Evolutionary conservation across 2,888 invertebrate species (phyloP), one percentile per base, ranked within the genome.

Genomic region (Pterobdella sp.): DNA sequence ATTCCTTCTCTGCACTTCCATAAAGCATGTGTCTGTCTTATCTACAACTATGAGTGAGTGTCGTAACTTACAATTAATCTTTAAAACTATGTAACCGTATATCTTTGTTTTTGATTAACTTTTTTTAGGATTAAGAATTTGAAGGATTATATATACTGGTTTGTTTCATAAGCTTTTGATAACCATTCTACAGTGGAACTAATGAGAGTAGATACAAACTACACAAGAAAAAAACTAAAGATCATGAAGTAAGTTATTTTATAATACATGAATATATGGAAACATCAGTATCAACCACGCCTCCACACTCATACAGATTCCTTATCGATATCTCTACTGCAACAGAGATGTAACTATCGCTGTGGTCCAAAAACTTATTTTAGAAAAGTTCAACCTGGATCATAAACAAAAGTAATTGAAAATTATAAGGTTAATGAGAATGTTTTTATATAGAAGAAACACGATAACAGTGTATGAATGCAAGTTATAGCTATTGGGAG

Each of bases 11-110:
- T 56, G 3, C 60, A n/a, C 60, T 26, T 26, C 60, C 4, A 56
- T 26, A 56, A 3, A 2, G 31, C 35, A 4, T 65, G 65, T 35
- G 65, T 65, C 7, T 65, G 65, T 31, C 65, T 65, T 4, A 65
- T 65, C 65, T 65, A 65, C 35, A 65, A 65, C 35, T 34, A 65
- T 14, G 65, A 65, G 65, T 65, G 32, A 65, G 65, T 65, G 35
- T n/a, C n/a, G 7, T 7, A 29, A 26, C n/a, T 26, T 63, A 14
- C 42, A 42, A 42, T 42, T 42, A 42, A 42, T 42, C 49, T 42
- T 42, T 42, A 22, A 14, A 14, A 42, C 10, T 42, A 14, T 14
- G 49, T 14, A 42, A 42, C 7, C 22, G 22, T 14, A 42, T 42
- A 42, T 14, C 7, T 14, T 14, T 42, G 22, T 42, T 42, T 7